Evolutionary conservation across 2,888 invertebrate genomes (phyloP).

Genomic region (Oscheius sp.): DNA sequence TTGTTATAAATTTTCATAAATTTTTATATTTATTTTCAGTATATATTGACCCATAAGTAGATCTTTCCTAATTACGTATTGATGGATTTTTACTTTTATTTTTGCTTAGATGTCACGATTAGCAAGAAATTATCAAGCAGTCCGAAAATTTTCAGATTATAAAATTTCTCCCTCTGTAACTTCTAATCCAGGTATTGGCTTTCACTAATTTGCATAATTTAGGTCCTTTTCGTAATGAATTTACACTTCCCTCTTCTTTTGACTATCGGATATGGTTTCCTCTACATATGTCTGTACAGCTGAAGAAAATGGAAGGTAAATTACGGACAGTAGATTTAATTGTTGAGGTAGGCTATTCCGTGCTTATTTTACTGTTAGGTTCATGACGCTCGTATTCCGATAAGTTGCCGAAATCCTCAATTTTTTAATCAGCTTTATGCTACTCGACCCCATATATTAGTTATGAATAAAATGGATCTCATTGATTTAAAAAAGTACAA

Average conservation of each 20-base stretch:
- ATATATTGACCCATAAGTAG: too few relatives aligned
- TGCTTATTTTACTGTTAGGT: conserved; percentile 43
- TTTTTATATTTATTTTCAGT: too few relatives aligned
- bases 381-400: conserved; percentile 69
- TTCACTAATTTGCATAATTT: too few relatives aligned
- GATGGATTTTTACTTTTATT: neutral
- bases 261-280: conserved; percentile 61
- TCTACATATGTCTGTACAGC: conserved; percentile 66
- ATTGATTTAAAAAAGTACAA: conserved; percentile 65
- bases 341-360: conserved; percentile 50
- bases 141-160: neutral
- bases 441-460: conserved; percentile 68
- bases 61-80: neutral
- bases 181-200: too few relatives aligned
- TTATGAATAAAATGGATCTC: conserved; percentile 68
- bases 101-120: conserved; percentile 1
- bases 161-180: neutral
- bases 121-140: neutral
- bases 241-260: conserved; percentile 42
- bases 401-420: conserved; percentile 68
- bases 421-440: conserved; percentile 60
- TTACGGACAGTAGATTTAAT: conserved; percentile 64
- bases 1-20: neutral
- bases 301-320: conserved; percentile 67
- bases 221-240: conserved; percentile 36